Conservation (phyloP, 2,888 invertebrate species). For the Scaptodrosophila latifasciaeformis region DNA sequence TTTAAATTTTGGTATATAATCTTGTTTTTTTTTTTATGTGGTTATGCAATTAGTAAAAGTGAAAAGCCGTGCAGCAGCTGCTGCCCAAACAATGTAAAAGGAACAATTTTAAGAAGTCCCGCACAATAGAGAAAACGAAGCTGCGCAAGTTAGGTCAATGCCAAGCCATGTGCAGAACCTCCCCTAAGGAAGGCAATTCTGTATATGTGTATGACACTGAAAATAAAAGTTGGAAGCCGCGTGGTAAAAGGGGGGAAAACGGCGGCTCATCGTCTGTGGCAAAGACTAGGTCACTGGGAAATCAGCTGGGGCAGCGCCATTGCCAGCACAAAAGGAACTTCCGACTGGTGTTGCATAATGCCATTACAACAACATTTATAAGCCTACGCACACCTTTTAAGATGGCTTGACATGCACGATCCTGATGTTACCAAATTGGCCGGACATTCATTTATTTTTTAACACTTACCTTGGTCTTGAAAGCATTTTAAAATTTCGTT, state of each 20-base stretch:
- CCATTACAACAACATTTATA: no score
- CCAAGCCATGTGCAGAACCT: conserved; percentile 43
- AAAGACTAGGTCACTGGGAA: conserved; percentile 54
- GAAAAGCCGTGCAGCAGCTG: conserved; percentile 28
- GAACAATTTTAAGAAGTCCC: conserved; percentile 4
- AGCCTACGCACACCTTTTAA: conserved; percentile 3
- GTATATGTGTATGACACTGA: conserved; percentile 27
- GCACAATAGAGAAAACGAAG: conserved; percentile 17
- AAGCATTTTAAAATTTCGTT: conserved; percentile 57
- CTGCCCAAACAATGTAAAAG: no score
- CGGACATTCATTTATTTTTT: no score
- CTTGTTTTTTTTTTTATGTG: neutral
- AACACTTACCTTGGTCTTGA: conserved; percentile 70
- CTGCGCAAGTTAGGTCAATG: conserved; percentile 53
- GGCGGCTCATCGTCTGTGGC: conserved; percentile 49
- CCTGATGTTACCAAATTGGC: conserved; percentile 7
- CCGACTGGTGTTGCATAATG: conserved; percentile 47
- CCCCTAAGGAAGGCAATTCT: conserved; percentile 13
- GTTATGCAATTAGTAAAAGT: conserved; percentile 44
- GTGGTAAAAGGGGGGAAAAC: conserved; percentile 11
- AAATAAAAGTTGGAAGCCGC: conserved; percentile 49
- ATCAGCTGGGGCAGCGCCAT: conserved; percentile 48
- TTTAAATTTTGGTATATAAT: neutral
- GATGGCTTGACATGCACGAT: no score
- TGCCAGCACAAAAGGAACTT: neutral